Evolutionary conservation across 2,797 vertebrate species (phyloP), one percentile per base, ranked within the genome.

Genomic region (Emys orbicularis): DNA sequence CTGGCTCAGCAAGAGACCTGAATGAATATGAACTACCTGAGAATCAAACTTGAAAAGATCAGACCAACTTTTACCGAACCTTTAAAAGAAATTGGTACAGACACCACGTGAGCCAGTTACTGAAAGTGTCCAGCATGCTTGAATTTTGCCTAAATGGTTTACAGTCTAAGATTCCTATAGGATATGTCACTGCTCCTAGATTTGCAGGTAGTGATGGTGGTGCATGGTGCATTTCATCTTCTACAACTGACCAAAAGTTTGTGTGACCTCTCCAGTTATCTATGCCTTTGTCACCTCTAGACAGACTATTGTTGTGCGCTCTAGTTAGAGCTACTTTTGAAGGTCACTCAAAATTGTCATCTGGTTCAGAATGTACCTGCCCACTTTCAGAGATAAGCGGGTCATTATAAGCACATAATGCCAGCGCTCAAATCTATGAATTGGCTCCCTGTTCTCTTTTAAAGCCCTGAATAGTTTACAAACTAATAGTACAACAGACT

Each of bases 11-110:
- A 87, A 68, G 72, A 91, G 49, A 93, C 86, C 79, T 93, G 89
- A 86, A 88, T 87, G 72, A 76, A 44, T 76, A 76, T 76, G 72
- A 76, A 76, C 41, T 41, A 76, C 7, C 25, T 5, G 85, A 79
- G 29, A 79, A 19, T 94, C 92, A 89, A 61, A 87, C 23, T 2
- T 86, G 53, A 81, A 79, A 95, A 97, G 95, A 94, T 59, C 81
- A 83, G 86, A 84, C 47, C 88, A 91, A 84, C 88, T 83, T 97
- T 94, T 53, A 76, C 25, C 9, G 25, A 61, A 89, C 65, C 89
- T 93, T 89, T 80, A 94, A 72, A 92, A 89, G 92, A 15, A 44
- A 44, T 6, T 44, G 44, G 44, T 44, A 44, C 44, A 44, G 44
- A 44, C 44, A 44, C 8, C 44, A 44, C 44, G 44, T 44, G 44